Conservation (phyloP, 2,797 vertebrate species). For the Phalanger gymnotis region DNA sequence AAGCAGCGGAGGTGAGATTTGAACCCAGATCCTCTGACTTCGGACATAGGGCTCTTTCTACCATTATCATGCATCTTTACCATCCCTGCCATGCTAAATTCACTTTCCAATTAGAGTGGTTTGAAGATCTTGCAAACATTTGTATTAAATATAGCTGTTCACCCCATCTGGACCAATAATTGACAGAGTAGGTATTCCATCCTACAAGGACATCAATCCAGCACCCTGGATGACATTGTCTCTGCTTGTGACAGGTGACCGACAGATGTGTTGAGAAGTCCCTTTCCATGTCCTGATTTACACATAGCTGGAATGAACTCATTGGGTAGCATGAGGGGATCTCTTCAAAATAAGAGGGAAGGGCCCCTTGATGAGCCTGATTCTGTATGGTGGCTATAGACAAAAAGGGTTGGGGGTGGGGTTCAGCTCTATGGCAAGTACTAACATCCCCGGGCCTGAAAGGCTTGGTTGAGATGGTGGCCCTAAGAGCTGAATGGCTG, state of each 20-base stretch:
- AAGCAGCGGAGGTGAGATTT: not conserved
- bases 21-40: not conserved
- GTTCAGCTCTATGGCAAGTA: not conserved
- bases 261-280: conserved; percentile 21
- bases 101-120: not conserved
- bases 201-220: conserved; percentile 59
- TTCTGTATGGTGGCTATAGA: not conserved
- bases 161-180: conserved; percentile 46
- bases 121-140: conserved; percentile 38
- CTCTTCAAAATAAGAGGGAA: not conserved
- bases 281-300: conserved; percentile 39
- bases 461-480: not conserved
- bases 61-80: not conserved
- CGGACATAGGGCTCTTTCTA: not conserved
- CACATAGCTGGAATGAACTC: conserved; percentile 13
- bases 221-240: not conserved
- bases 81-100: not conserved
- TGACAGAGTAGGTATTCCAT: conserved; percentile 53
- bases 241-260: conserved; percentile 50
- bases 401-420: not conserved
- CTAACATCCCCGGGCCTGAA: not conserved
- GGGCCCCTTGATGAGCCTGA: not conserved
- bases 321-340: not conserved
- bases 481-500: not conserved
- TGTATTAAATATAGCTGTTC: not conserved